These are phyloP conservation scores for Parnassius mnemosyne DNA, from an alignment of 2,888 invertebrate genomes.

Conservation along the genomic window DNA sequence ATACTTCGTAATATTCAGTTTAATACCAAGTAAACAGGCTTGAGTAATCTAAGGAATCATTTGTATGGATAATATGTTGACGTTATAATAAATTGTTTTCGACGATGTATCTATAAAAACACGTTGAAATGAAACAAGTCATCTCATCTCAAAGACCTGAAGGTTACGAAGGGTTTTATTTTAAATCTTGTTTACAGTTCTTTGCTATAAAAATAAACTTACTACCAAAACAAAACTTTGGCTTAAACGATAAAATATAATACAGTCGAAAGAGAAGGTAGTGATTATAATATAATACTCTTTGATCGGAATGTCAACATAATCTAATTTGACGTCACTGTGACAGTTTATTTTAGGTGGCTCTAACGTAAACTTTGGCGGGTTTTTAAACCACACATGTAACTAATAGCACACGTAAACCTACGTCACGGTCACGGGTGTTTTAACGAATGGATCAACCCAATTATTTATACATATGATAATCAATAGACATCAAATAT, in stretches of 20 bases:
- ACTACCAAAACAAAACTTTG: not conserved
- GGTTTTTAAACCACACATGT: conserved; percentile 10
- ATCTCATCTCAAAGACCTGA: too few relatives aligned
- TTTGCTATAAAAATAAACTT: not conserved
- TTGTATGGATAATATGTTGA: too few relatives aligned
- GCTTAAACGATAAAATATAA: not conserved
- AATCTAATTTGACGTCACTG: conserved; percentile 19
- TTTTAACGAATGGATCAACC: conserved; percentile 5
- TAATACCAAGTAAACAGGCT: too few relatives aligned
- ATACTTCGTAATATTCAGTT: too few relatives aligned
- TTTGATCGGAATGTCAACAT: conserved; percentile 2
- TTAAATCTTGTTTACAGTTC: not conserved
- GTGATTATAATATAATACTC: conserved; percentile 1
- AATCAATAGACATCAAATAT: too few relatives aligned
- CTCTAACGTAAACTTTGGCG: conserved; percentile 14
- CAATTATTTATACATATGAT: conserved; percentile 2
- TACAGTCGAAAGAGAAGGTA: not conserved
- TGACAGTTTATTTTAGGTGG: conserved; percentile 14
- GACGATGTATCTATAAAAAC: too few relatives aligned
- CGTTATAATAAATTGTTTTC: too few relatives aligned
- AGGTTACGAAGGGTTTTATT: not conserved
- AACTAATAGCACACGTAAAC: conserved; percentile 17
- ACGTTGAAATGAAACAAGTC: too few relatives aligned
- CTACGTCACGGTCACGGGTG: conserved; percentile 10
- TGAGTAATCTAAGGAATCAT: too few relatives aligned